A percentile compares a stretch with the other conserved stretches of the same genome.
These are phyloP conservation scores for Drosophila greeni DNA, from an alignment of 2,888 invertebrate genomes.

Conservation along the genomic window DNA sequence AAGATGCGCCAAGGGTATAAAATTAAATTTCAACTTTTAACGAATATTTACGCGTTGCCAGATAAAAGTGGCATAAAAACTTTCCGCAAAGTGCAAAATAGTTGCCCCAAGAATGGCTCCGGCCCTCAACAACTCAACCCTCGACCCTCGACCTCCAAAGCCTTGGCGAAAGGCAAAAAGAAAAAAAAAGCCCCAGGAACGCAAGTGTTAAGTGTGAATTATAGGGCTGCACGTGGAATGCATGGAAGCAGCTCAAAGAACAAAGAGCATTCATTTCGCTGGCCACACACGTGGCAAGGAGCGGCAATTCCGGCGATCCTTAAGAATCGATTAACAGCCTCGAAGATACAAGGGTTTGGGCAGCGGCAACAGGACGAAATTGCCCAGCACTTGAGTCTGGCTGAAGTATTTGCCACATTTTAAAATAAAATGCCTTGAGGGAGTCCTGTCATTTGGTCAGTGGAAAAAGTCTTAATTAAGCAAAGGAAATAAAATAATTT, in stretches of 20 bases:
- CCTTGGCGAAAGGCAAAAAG: background rate
- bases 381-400: conserved; percentile 2
- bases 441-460: background rate
- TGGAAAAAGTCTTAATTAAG: background rate
- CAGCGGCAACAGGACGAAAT: background rate
- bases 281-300: conserved; percentile 28
- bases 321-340: conserved; percentile 34
- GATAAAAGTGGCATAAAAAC: conserved; percentile 71
- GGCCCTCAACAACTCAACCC: conserved; percentile 31
- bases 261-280: conserved; percentile 53
- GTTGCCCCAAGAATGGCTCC: conserved; percentile 47
- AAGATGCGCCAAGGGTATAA: conserved; percentile 57
- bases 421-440: background rate
- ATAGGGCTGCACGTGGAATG: conserved; percentile 52
- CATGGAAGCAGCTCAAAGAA: conserved; percentile 50
- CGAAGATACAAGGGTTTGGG: background rate
- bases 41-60: conserved; percentile 72
- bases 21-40: conserved; percentile 74
- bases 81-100: conserved; percentile 63
- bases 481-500: background rate
- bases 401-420: background rate
- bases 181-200: conserved; percentile 24
- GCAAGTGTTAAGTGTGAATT: conserved; percentile 70
- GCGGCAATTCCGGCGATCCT: conserved; percentile 27
- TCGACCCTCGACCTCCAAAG: conserved; percentile 13